Evolutionary conservation across 2,113 vertebrate species (phyloP), one percentile per base, ranked within the genome.

Genomic region (Propithecus coquereli): DNA sequence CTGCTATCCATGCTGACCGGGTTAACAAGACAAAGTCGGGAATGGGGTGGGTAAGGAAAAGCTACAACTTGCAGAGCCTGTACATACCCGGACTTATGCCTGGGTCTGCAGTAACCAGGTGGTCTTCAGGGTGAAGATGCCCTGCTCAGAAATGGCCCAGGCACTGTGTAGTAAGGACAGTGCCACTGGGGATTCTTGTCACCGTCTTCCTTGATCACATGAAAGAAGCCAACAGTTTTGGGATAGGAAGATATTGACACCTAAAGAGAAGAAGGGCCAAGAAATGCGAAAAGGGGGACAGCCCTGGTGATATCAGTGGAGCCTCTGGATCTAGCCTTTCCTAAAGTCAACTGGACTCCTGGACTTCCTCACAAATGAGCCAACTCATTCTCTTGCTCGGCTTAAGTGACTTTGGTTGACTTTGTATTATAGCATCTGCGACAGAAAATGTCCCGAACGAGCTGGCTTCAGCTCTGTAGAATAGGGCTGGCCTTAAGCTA

Each of bases 41-140:
- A n/a, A 66, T 3, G 8, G 6, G 3, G 1, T 66, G 4, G 10
- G 22, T 20, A 1, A 8, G 45, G 25, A 45, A 88, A 65, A 22
- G 32, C 37, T 8, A 63, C 30, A 86, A 5, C n/a, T 73, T 89
- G 22, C 5, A 91, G 40, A 47, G 37, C 3, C 57, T 47, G 68
- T 13, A 13, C 5, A 2, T n/a, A 6, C 1, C 5, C 23, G 80
- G 1, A 77, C 18, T 37, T 74, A 3, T 20, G 16, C 2, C 9
- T n/a, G 43, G 8, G n/a, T 34, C 25, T 63, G 14, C 0, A 59
- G n/a, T 13, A 52, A 13, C 8, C 45, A 80, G 45, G 63, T n/a
- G 12, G 59, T 30, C 32, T 54, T 8, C 16, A 80, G 14, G 37
- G n/a, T 45, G 17, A 73, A 74, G n/a, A 52, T 13, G 8, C 13